phyloP scores from a whole-genome alignment of 2,888 invertebrate genomes.

The Perizoma affinitatum region DNA sequence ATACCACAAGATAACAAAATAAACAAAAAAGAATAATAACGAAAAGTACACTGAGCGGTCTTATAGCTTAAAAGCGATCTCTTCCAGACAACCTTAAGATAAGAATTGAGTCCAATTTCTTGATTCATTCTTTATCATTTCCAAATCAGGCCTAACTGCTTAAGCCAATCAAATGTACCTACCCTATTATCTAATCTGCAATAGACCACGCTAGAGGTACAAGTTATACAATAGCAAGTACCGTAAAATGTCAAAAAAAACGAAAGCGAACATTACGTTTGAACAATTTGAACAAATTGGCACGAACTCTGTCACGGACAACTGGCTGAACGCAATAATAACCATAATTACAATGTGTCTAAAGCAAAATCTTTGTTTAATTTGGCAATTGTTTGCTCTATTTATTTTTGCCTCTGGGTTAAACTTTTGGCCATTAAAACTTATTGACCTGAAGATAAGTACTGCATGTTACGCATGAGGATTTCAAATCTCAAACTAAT shows the following conservation, averaged over 20 bases:
- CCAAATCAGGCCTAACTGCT: conserved; percentile 18
- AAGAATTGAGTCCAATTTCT: too few species aligned
- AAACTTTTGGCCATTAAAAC: too few species aligned
- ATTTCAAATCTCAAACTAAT: too few species aligned
- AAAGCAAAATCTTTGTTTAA: not conserved
- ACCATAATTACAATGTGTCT: not conserved
- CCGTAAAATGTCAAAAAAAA: conserved; percentile 60
- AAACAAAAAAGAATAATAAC: too few species aligned
- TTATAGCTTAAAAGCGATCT: too few species aligned
- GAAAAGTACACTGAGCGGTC: too few species aligned
- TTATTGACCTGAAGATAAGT: too few species aligned
- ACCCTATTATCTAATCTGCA: conserved; percentile 45
- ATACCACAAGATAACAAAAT: too few species aligned
- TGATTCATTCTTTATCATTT: conserved; percentile 4
- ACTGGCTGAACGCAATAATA: conserved; percentile 51
- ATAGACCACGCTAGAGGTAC: conserved; percentile 37
- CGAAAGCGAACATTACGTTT: conserved; percentile 55
- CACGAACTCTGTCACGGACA: conserved; percentile 72
- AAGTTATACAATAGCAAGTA: conserved; percentile 56
- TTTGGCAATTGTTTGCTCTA: not conserved
- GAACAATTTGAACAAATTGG: conserved; percentile 52
- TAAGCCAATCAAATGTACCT: conserved; percentile 27
- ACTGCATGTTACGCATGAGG: not conserved
- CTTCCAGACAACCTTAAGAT: too few species aligned
- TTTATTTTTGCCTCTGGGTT: not conserved